Conservation (phyloP, 1,140 invertebrate genomes). For the Goniozus legneri region DNA sequence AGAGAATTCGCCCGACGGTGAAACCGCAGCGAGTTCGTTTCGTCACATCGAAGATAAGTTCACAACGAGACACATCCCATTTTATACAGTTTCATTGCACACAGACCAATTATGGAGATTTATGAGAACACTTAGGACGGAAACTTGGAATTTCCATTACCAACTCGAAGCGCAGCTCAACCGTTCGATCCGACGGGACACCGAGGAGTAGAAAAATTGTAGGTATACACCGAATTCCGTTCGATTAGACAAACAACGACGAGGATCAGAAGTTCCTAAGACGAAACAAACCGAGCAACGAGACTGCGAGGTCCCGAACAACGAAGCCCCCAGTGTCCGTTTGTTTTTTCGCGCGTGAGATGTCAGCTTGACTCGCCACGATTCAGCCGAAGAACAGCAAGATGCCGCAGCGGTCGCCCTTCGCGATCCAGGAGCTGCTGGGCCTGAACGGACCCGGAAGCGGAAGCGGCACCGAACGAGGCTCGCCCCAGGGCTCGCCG, state of each 20-base stretch:
- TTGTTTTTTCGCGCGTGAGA: slow-evolving; percentile 3
- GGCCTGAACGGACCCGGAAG: slow-evolving; percentile 62
- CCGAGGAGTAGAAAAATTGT: too few relatives aligned
- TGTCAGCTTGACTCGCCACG: slow-evolving; percentile 20
- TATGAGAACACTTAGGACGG: slow-evolving; percentile 28
- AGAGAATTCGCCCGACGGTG: not conserved
- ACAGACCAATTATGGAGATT: slow-evolving; percentile 26
- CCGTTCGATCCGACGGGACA: too few relatives aligned
- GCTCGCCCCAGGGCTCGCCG: slow-evolving; percentile 53
- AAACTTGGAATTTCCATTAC: too few relatives aligned
- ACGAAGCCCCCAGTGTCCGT: too few relatives aligned
- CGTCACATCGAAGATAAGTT: slow-evolving; percentile 20
- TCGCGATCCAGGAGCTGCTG: slow-evolving; percentile 87
- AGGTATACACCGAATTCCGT: too few relatives aligned
- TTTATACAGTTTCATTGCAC: too few relatives aligned
- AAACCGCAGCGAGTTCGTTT: not conserved
- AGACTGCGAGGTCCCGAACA: not conserved
- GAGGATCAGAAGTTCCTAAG: not conserved
- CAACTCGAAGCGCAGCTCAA: too few relatives aligned
- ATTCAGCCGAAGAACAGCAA: slow-evolving; percentile 29
- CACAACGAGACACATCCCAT: not conserved
- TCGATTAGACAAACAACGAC: too few relatives aligned
- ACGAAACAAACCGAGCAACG: not conserved
- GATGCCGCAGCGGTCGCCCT: slow-evolving; percentile 82
- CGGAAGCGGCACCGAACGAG: slow-evolving; percentile 44